Base-by-base conservation (phyloP, 1,140 invertebrate species). In the Drosophila sulfurigaster region DNA sequence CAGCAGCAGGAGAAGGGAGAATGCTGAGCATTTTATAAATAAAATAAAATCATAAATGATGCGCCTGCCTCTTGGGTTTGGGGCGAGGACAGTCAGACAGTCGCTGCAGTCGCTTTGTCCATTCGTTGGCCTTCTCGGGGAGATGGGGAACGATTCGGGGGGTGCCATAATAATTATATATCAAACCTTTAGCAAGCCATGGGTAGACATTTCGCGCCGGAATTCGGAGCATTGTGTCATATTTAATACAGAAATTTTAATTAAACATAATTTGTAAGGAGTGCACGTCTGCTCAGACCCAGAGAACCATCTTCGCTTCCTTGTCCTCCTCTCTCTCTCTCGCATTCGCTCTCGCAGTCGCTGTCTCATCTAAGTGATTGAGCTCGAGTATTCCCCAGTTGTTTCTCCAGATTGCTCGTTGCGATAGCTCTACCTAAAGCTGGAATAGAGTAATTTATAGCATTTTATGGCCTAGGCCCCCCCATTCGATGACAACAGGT, bases 171-270 rank as follows among this genome's bases (percentile, higher is more conserved):
- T 88, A 88, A 88, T 88, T 88, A 85, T 77, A 80, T 72, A 62
- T 64, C 41, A 60, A 49, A 35, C 58, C 60, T 78, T 54, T 41
- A 28, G 62, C 60, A 13, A 52, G 38, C 71, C 13, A 43, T 77
- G 69, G 67, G 60, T 75, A 72, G 74, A 67, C 82, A 81, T 78
- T 82, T 86, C 79, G 74, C 78, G 51, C 77, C 79, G 83, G 83
- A 92, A 92, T 92, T 92, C 91, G 88, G 91, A 91, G 91, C 91
- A 92, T 92, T 92, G 91, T 91, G 91, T 91, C 91, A 92, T 92
- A 92, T 92, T 92, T 92, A 92, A 92, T 92, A 92, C 87, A 87
- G 75, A 89, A 92, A 91, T 92, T 92, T 91, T 91, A 92, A 91
- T 92, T 92, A 92, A 92, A 82, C 81, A 89, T 83, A 92, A 91